Percentiles rank a stretch among this genome's conserved stretches.
Evolutionary conservation across 1,140 invertebrate genomes (phyloP).

Genomic region (Saccostrea echinata): DNA sequence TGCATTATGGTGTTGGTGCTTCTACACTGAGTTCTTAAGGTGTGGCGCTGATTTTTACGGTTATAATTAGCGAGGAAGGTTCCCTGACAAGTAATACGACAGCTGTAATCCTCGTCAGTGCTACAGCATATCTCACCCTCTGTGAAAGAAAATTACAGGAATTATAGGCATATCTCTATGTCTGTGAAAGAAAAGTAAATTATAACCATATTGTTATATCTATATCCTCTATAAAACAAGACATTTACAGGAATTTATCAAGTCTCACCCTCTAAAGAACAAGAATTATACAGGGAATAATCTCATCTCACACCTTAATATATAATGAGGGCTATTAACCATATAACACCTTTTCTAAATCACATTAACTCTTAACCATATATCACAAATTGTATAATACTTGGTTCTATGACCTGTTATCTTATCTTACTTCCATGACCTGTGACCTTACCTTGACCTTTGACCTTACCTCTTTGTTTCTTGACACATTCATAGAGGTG

Average conservation of each 20-base stretch:
- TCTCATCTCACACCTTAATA: too few species aligned
- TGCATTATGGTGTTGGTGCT: conserved; percentile 52
- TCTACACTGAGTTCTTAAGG: conserved; percentile 47
- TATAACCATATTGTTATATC: too few species aligned
- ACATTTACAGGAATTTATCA: neutral
- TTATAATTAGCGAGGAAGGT: conserved; percentile 40
- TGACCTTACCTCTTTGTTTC: conserved; percentile 63
- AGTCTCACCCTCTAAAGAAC: too few species aligned
- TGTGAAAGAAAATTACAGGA: neutral
- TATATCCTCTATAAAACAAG: too few species aligned
- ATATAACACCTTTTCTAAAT: neutral
- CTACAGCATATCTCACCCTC: conserved; percentile 40
- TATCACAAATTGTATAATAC: too few species aligned
- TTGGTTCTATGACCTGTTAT: too few species aligned
- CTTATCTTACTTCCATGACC: neutral
- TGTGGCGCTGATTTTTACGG: conserved; percentile 49
- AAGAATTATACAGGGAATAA: too few species aligned
- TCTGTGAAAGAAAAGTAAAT: neutral
- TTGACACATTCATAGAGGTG: conserved; percentile 60
- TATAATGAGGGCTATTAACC: too few species aligned
- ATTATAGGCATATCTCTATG: neutral
- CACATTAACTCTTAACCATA: neutral
- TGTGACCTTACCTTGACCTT: neutral
- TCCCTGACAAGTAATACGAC: conserved; percentile 18
- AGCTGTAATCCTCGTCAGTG: neutral